Conservation (phyloP, 1,140 invertebrate genomes). For the Drosophila lacertosa region DNA sequence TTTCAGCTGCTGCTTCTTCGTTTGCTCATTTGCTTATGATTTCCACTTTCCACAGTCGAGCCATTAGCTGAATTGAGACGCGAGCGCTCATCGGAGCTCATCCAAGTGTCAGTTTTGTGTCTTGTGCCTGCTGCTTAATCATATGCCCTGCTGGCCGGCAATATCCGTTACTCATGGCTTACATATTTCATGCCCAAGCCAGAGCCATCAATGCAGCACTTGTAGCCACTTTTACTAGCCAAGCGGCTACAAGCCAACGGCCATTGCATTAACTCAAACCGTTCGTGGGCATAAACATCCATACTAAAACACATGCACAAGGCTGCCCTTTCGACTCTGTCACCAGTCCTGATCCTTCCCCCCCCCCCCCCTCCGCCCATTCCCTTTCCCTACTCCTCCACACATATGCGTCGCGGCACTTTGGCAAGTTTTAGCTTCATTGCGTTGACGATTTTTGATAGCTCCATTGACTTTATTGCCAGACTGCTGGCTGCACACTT, state of each 20-base stretch:
- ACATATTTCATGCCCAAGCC: constrained; percentile 35
- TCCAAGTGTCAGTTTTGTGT: constrained; percentile 7
- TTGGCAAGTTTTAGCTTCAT: constrained; percentile 70
- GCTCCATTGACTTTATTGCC: constrained; percentile 77
- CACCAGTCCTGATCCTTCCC: neutral
- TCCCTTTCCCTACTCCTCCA: neutral
- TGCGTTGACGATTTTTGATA: constrained; percentile 75
- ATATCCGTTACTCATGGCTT: constrained; percentile 27
- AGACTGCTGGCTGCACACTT: constrained; percentile 67
- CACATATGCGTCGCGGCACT: constrained; percentile 51
- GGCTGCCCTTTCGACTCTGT: constrained; percentile 14
- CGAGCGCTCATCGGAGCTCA: constrained; percentile 31
- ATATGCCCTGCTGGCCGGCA: constrained; percentile 10
- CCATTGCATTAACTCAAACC: constrained; percentile 70
- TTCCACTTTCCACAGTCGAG: constrained; percentile 17
- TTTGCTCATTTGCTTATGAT: constrained; percentile 50
- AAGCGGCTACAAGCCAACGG: constrained; percentile 29
- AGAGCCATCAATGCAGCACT: constrained; percentile 36
- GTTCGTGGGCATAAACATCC: constrained; percentile 54
- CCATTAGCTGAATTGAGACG: constrained; percentile 67
- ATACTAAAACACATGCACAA: constrained; percentile 53
- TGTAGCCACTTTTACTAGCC: constrained; percentile 51
- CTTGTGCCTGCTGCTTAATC: constrained; percentile 24
- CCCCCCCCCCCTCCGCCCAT: neutral
- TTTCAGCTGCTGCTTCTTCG: constrained; percentile 3